Evolutionary conservation across 64 coral and sea anemone genomes (phyloP).

Genomic region (Montipora efflorescens): DNA sequence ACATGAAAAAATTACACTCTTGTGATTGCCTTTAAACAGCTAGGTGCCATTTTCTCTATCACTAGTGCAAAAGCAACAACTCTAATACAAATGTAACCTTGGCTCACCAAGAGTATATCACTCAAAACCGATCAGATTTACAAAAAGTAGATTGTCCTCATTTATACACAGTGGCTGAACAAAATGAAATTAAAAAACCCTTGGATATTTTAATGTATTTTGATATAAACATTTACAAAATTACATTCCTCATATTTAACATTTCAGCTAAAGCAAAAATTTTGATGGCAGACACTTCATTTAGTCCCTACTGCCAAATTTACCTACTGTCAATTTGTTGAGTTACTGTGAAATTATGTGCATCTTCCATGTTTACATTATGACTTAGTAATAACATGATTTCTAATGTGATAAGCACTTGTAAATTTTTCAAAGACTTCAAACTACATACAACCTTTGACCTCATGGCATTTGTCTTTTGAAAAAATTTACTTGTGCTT

Average conservation of each 20-base stretch:
- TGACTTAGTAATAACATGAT: slow-evolving; percentile 26
- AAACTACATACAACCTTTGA: not conserved
- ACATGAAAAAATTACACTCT: slow-evolving; percentile 24
- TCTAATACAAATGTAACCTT: slow-evolving; percentile 24
- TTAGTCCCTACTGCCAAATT: not conserved
- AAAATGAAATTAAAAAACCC: slow-evolving; percentile 13
- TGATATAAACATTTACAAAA: slow-evolving; percentile 3
- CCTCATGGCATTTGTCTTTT: slow-evolving; percentile 7
- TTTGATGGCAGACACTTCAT: not conserved
- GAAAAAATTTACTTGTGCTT: slow-evolving; percentile 10
- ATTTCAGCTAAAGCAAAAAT: not conserved
- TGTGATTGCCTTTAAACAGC: slow-evolving; percentile 4
- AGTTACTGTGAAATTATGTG: not conserved
- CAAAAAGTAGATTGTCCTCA: slow-evolving; percentile 4
- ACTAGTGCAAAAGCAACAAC: slow-evolving; percentile 4
- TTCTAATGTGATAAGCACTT: slow-evolving; percentile 22
- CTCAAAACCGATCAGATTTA: slow-evolving; percentile 26
- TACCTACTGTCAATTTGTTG: not conserved
- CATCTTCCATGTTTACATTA: not conserved
- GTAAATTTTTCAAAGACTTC: not conserved
- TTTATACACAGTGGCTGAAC: slow-evolving; percentile 13
- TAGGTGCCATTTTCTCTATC: not conserved
- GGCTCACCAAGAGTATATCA: slow-evolving; percentile 1
- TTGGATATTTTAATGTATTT: not conserved
- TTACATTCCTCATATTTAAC: not conserved